A percentile compares a stretch with the other conserved stretches of the same genome.
phyloP scores from a whole-genome alignment of 2,797 vertebrate genomes.

The Odontamblyopus lacepedii region DNA sequence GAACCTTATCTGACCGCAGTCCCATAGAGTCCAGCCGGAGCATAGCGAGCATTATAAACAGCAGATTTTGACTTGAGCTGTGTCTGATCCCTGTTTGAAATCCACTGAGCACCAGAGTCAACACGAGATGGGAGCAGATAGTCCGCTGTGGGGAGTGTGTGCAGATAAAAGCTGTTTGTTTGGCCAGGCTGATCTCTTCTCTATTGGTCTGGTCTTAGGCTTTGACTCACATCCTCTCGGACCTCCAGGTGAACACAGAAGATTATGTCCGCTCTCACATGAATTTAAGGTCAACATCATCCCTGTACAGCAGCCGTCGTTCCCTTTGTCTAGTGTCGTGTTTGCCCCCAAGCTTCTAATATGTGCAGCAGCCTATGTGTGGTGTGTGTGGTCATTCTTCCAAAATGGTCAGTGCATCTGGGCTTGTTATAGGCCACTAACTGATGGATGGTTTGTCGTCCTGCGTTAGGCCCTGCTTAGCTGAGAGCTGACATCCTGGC shows the following conservation, averaged over 20 bases:
- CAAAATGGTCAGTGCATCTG: background rate
- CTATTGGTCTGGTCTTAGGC: conserved; percentile 58
- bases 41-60: conserved; percentile 66
- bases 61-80: conserved; percentile 64
- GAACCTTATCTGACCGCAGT: conserved; percentile 55
- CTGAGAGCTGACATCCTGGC: too few relatives aligned
- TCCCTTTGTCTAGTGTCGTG: background rate
- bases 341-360: background rate
- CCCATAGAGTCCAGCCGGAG: conserved; percentile 33
- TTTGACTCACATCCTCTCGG: conserved; percentile 51
- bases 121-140: conserved; percentile 65
- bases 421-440: too few relatives aligned
- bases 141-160: conserved; percentile 58
- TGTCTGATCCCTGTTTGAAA: conserved; percentile 71
- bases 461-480: too few relatives aligned
- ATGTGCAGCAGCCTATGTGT: background rate
- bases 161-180: conserved; percentile 70
- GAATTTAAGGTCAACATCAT: conserved; percentile 64
- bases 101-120: conserved; percentile 67
- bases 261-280: conserved; percentile 61
- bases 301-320: background rate
- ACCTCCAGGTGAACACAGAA: conserved; percentile 47
- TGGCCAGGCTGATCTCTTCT: conserved; percentile 56
- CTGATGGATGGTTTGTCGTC: too few relatives aligned
- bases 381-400: background rate